These are phyloP conservation scores for Syrista parreyssii DNA, from an alignment of 2,888 invertebrate genomes.

Conservation along the genomic window DNA sequence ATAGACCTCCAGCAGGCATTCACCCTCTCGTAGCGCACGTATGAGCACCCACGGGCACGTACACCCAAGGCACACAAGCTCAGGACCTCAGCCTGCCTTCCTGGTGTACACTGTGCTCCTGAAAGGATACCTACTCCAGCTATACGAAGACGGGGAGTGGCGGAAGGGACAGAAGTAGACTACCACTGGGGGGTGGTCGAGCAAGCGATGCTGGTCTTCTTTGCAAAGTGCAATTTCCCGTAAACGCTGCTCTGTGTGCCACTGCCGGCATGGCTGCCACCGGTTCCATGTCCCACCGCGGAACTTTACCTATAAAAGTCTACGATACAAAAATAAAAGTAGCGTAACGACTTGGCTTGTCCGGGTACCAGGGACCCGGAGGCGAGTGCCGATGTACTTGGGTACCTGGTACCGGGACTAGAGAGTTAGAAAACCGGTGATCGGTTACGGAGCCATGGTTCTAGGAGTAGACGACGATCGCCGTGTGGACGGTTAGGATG, in stretches of 20 bases:
- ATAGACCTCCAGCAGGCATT: background rate
- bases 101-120: background rate
- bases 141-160: conserved; percentile 13
- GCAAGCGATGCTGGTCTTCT: conserved; percentile 30
- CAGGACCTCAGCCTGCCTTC: background rate
- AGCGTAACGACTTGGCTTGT: conserved; percentile 12
- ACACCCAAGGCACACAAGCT: background rate
- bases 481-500: background rate
- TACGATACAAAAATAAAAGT: conserved; percentile 52
- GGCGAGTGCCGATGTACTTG: background rate
- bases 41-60: background rate
- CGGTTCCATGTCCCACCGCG: conserved; percentile 16
- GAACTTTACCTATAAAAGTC: conserved; percentile 60
- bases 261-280: background rate
- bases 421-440: background rate
- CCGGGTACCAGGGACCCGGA: background rate
- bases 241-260: conserved; percentile 38
- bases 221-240: conserved; percentile 56
- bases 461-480: background rate
- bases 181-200: background rate
- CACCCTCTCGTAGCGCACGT: background rate
- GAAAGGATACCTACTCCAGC: background rate
- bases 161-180: background rate
- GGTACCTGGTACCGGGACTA: background rate
- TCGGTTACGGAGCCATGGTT: too few species aligned